These are phyloP conservation scores for Chouioia cunea DNA, from an alignment of 2,888 invertebrate genomes.

Conservation along the genomic window DNA sequence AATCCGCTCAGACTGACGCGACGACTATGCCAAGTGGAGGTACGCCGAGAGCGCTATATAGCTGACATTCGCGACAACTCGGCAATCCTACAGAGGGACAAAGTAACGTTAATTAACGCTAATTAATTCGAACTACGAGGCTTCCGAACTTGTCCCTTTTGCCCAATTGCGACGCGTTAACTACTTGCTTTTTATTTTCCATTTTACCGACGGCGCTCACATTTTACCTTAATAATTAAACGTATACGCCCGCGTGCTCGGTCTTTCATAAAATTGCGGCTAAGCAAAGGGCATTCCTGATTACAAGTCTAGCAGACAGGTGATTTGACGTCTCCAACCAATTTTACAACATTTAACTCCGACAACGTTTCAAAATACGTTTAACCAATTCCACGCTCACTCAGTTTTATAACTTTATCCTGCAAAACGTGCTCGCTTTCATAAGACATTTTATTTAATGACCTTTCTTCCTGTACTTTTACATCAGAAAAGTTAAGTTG, in stretches of 20 bases:
- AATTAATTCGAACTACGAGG: conserved; percentile 29
- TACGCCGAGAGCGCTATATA: not conserved
- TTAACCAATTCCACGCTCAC: no score
- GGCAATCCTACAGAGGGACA: not conserved
- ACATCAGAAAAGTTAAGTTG: no score
- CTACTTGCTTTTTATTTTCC: not conserved
- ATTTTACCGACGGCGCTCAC: not conserved
- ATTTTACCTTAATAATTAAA: conserved; percentile 21
- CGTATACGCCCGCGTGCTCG: not conserved
- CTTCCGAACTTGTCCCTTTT: conserved; percentile 20
- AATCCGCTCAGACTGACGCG: not conserved
- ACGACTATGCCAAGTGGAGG: not conserved
- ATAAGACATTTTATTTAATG: no score
- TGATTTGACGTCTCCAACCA: no score
- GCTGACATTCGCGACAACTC: not conserved
- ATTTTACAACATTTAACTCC: no score
- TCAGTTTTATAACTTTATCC: no score
- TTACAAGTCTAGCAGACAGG: no score
- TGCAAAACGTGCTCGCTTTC: no score
- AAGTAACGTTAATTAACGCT: conserved; percentile 26
- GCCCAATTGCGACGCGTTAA: not conserved
- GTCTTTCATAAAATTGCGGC: no score
- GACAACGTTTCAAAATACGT: no score
- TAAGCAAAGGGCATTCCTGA: no score
- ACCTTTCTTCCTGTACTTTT: no score